Percentiles rank a stretch among this genome's conserved stretches.
phyloP scores from a whole-genome alignment of 2,888 invertebrate species.

The Ormyrus labotus region DNA sequence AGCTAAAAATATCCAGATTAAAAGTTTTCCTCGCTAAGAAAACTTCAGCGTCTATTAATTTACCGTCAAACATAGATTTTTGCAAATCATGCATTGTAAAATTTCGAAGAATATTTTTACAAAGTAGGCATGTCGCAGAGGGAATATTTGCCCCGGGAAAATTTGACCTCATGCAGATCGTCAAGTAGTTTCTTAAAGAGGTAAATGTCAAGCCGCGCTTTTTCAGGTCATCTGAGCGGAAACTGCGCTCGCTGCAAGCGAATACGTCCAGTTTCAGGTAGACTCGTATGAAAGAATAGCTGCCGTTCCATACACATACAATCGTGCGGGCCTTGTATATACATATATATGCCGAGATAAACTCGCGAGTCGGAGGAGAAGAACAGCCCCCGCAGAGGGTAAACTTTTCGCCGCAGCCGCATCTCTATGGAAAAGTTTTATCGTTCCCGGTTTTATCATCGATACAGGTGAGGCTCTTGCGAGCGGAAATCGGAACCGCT shows the following conservation, averaged over 20 bases:
- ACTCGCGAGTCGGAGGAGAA: neutral
- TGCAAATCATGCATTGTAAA: no score
- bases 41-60: no score
- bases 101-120: no score
- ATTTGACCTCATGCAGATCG: neutral
- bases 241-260: neutral
- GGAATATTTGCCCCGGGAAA: no score
- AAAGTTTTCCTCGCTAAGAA: no score
- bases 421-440: conserved; percentile 39
- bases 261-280: no score
- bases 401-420: conserved; percentile 15
- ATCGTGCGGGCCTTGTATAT: neutral
- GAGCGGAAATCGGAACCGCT: conserved; percentile 16
- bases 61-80: no score
- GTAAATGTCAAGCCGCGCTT: conserved; percentile 46
- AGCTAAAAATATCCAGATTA: no score
- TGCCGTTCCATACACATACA: neutral
- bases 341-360: neutral
- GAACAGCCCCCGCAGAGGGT: conserved; percentile 3
- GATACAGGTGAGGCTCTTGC: conserved; percentile 27
- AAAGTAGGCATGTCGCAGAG: no score
- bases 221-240: conserved; percentile 34
- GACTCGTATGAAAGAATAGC: no score
- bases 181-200: conserved; percentile 38
- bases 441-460: conserved; percentile 52